Conservation (phyloP, 2,797 vertebrate species). For the Pangasius macronema region DNA sequence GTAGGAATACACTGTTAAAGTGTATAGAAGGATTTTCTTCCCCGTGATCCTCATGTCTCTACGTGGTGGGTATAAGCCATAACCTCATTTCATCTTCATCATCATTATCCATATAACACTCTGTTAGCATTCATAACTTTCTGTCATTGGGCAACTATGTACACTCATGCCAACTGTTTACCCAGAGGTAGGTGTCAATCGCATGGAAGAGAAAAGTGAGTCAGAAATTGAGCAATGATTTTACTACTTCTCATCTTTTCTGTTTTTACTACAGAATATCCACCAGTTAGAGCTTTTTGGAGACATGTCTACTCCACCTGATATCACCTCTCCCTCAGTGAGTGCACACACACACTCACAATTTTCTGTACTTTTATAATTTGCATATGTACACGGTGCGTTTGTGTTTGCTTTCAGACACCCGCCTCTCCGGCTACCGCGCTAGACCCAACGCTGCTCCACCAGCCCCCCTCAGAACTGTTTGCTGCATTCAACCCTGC, state of each 20-base stretch:
- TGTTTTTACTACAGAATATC: conserved; percentile 88
- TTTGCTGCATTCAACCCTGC: conserved; percentile 92
- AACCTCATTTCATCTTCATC: conserved; percentile 25
- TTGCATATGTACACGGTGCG: neutral
- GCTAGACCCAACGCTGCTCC: conserved; percentile 89
- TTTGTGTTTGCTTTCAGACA: conserved; percentile 75
- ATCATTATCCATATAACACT: conserved; percentile 16
- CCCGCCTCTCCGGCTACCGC: conserved; percentile 97
- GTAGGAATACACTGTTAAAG: neutral
- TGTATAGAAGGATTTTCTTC: neutral
- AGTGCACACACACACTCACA: conserved; percentile 67
- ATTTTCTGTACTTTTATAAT: neutral
- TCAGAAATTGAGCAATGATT: neutral
- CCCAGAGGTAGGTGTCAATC: conserved; percentile 36
- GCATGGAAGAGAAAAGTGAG: neutral
- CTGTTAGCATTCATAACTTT: conserved; percentile 30
- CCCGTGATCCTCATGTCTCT: neutral
- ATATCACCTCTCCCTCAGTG: conserved; percentile 98
- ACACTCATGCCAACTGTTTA: conserved; percentile 10
- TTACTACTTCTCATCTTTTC: conserved; percentile 25
- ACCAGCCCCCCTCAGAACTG: conserved; percentile 89
- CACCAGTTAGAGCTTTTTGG: conserved; percentile 99
- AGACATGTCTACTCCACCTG: conserved; percentile 99
- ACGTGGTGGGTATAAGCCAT: conserved; percentile 7
- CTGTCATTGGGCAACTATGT: conserved; percentile 7